These are phyloP conservation scores for Psittacula derbiana DNA, from an alignment of 2,797 vertebrate genomes.

Conservation along the genomic window DNA sequence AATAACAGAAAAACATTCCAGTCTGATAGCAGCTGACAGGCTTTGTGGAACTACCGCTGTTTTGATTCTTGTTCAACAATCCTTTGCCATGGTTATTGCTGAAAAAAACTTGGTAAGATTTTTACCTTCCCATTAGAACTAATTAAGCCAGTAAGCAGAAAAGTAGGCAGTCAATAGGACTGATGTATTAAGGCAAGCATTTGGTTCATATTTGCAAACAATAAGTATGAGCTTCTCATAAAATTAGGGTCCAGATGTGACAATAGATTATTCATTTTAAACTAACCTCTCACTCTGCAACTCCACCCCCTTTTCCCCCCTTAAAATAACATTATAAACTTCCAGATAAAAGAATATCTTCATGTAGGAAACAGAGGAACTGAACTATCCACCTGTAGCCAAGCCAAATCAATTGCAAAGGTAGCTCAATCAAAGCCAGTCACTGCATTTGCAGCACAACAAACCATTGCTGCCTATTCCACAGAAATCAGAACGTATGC, in stretches of 20 bases:
- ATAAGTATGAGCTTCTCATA: neutral
- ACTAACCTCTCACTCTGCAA: neutral
- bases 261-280: neutral
- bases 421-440: neutral
- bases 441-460: neutral
- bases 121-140: neutral
- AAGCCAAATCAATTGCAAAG: neutral
- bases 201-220: neutral
- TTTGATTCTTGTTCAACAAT: neutral
- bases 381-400: neutral
- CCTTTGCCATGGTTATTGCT: neutral
- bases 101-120: neutral
- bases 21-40: neutral
- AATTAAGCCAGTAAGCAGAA: neutral
- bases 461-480: neutral
- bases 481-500: neutral
- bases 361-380: neutral
- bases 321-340: neutral
- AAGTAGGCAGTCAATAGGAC: neutral
- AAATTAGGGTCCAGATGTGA: neutral
- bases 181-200: neutral
- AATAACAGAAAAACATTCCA: neutral
- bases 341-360: neutral
- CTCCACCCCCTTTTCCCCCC: neutral
- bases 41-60: neutral